Evolutionary conservation across 2,113 vertebrate species (phyloP).

Genomic region (Strigops habroptila): DNA sequence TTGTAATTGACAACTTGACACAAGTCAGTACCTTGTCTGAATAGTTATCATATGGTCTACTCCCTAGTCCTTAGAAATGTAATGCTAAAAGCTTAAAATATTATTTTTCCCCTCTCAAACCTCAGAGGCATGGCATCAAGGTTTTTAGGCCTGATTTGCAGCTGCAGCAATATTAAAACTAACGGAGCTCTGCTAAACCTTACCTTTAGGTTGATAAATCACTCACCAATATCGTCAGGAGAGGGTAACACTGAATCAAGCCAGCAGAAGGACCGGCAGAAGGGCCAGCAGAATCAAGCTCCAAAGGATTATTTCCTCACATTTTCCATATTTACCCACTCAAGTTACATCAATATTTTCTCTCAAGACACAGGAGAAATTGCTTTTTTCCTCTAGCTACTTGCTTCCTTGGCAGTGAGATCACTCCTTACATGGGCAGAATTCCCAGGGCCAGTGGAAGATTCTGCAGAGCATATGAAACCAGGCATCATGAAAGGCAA

Average conservation of each 20-base stretch:
- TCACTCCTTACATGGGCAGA: neutral
- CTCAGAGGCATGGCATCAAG: neutral
- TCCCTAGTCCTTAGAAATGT: neutral
- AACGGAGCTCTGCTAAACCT: neutral
- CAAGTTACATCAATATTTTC: neutral
- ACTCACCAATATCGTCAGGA: neutral
- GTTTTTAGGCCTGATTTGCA: neutral
- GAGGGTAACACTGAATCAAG: neutral
- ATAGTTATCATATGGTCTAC: neutral
- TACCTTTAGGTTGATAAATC: neutral
- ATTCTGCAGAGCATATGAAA: neutral
- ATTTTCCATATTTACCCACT: neutral
- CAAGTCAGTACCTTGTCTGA: neutral
- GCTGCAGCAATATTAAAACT: neutral
- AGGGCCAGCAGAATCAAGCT: neutral
- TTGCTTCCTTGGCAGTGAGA: neutral
- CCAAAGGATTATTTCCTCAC: neutral
- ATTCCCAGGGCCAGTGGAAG: neutral
- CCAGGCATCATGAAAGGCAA: neutral
- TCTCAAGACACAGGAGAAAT: neutral
- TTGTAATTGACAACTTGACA: conserved; percentile 26
- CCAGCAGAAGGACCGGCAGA: too few species aligned
- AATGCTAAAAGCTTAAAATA: neutral
- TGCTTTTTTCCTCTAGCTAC: neutral
- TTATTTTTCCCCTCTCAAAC: neutral